Conservation (phyloP, 2,113 vertebrate species). For the Aix galericulata region DNA sequence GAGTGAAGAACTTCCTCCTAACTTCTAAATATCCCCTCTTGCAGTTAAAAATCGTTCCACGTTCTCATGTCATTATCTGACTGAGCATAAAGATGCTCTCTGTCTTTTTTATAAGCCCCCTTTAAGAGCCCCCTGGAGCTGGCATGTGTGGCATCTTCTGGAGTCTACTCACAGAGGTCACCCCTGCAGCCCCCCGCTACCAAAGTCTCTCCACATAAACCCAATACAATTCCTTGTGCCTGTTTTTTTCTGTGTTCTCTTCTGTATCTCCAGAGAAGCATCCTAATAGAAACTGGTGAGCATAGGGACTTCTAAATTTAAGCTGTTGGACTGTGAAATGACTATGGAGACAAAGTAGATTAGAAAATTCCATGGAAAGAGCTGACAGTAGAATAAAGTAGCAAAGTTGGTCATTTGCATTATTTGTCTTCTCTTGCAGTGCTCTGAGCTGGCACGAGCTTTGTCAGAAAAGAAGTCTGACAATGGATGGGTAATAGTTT, state of each 20-base stretch:
- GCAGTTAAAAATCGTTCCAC: no score
- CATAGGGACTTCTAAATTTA: neutral
- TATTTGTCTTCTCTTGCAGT: constrained; percentile 67
- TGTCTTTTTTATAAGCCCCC: no score
- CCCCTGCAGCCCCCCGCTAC: neutral
- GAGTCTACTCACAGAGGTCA: neutral
- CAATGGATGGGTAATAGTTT: constrained; percentile 82
- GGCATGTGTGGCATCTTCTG: neutral
- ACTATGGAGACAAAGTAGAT: neutral
- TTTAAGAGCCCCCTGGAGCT: neutral
- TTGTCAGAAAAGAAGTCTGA: constrained; percentile 84
- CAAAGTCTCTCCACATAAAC: neutral
- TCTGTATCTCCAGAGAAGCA: neutral
- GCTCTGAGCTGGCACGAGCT: constrained; percentile 81
- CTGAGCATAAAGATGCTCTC: no score
- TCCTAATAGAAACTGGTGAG: neutral
- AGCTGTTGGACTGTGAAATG: neutral
- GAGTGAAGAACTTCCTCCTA: no score
- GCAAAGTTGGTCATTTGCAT: neutral
- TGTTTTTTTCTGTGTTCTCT: neutral
- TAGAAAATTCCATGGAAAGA: neutral
- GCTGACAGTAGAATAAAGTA: neutral
- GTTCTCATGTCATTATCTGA: no score
- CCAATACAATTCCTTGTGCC: neutral
- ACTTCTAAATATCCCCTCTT: no score